Percentiles rank a stretch among this genome's conserved stretches.
phyloP scores from a whole-genome alignment of 2,113 vertebrate species.

The Neotoma lepida region DNA sequence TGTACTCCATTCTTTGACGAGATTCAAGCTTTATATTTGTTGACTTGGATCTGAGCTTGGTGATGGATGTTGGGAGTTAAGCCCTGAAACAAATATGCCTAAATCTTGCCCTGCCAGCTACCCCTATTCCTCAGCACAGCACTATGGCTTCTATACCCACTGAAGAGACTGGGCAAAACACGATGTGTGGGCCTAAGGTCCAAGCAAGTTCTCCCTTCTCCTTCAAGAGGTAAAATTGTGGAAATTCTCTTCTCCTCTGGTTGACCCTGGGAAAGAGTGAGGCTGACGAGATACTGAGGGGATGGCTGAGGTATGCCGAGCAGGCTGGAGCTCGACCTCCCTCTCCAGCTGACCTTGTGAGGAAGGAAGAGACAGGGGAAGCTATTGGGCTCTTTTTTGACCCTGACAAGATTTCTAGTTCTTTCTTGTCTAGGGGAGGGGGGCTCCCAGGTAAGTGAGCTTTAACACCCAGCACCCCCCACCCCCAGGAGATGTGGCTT shows the following conservation, averaged over 20 bases:
- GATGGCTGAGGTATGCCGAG: background rate
- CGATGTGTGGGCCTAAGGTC: background rate
- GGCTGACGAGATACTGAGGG: background rate
- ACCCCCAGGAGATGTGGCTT: background rate
- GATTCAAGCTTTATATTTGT: background rate
- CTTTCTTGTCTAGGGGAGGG: background rate
- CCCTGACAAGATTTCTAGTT: background rate
- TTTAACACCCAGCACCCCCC: background rate
- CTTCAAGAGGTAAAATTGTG: constrained; percentile 23
- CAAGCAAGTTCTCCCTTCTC: background rate
- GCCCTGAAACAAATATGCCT: background rate
- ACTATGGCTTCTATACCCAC: background rate
- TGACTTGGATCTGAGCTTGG: background rate
- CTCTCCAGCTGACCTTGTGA: background rate
- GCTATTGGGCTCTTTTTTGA: background rate
- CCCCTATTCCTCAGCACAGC: background rate
- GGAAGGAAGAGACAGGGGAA: background rate
- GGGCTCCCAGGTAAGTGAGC: background rate
- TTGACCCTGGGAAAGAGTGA: background rate
- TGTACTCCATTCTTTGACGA: background rate
- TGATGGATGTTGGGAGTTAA: background rate
- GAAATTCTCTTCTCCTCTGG: background rate
- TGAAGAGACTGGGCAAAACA: background rate
- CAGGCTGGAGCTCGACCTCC: background rate
- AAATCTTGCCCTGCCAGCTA: background rate